Percentiles rank a stretch among this genome's conserved stretches.
Conservation (phyloP, 2,888 invertebrate genomes). For the Perdita meconis region DNA sequence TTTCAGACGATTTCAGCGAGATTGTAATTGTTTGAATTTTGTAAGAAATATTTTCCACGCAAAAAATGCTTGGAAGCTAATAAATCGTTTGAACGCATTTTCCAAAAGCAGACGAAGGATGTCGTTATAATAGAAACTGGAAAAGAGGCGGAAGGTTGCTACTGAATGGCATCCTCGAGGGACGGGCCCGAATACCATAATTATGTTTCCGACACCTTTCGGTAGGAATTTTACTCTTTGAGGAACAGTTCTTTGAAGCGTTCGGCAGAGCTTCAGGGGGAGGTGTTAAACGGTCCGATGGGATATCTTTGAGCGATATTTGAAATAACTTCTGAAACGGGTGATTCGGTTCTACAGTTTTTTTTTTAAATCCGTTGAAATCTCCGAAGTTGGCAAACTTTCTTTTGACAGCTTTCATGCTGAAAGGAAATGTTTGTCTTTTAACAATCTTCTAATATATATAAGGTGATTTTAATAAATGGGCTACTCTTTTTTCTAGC, state of each 20-base stretch:
- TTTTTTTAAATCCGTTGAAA: slow-evolving; percentile 5
- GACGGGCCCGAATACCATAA: slow-evolving; percentile 74
- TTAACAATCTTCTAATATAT: not conserved
- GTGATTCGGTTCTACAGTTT: slow-evolving; percentile 15
- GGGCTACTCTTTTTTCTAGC: too few species aligned
- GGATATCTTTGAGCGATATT: slow-evolving; percentile 51
- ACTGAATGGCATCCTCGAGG: slow-evolving; percentile 77
- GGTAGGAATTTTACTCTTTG: slow-evolving; percentile 41
- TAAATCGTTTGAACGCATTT: slow-evolving; percentile 15
- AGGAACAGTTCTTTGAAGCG: slow-evolving; percentile 20
- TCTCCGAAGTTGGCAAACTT: not conserved
- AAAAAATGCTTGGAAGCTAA: not conserved
- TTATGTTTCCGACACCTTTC: slow-evolving; percentile 72
- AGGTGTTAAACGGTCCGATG: slow-evolving; percentile 39
- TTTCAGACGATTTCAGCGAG: too few species aligned
- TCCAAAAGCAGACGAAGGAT: slow-evolving; percentile 1
- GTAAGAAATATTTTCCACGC: not conserved
- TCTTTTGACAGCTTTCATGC: slow-evolving; percentile 21
- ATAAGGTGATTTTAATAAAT: not conserved
- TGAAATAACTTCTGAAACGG: slow-evolving; percentile 18
- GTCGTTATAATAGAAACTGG: slow-evolving; percentile 22
- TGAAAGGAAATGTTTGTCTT: not conserved
- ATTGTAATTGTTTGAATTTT: too few species aligned
- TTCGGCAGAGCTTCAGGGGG: slow-evolving; percentile 19
- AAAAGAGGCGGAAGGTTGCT: slow-evolving; percentile 27